Conservation (phyloP, 1,140 invertebrate genomes). For the Rhopalosiphum maidis region DNA sequence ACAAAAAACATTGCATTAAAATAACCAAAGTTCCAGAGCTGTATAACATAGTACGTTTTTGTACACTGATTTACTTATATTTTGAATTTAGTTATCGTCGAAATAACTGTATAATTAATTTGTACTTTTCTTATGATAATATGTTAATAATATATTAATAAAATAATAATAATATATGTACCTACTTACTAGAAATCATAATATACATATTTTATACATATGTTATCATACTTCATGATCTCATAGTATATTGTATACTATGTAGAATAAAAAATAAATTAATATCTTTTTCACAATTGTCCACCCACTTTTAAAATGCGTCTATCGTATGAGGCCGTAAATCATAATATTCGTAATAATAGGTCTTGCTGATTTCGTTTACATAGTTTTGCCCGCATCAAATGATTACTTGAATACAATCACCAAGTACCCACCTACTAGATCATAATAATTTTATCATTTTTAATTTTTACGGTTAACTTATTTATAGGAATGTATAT, state of each 20-base stretch:
- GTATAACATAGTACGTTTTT: no score
- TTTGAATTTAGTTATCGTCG: no score
- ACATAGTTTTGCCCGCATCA: conserved; percentile 19
- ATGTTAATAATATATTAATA: no score
- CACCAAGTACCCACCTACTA: neutral
- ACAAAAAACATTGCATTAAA: no score
- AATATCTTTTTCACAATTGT: neutral
- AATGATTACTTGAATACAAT: neutral
- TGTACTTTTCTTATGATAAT: no score
- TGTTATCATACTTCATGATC: neutral
- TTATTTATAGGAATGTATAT: neutral
- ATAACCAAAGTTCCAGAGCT: no score
- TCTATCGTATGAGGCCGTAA: neutral
- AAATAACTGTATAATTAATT: no score
- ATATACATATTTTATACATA: neutral
- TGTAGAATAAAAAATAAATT: neutral
- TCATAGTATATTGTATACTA: neutral
- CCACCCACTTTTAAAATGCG: neutral
- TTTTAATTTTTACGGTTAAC: neutral
- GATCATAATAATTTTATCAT: neutral
- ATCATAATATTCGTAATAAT: conserved; percentile 2
- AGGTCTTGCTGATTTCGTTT: neutral
- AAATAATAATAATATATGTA: no score
- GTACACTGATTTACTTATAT: no score
- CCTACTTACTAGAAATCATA: neutral